A percentile compares a stretch with the other conserved stretches of the same genome.
phyloP scores from a whole-genome alignment of 1,140 invertebrate genomes.

The Pseudomyrmex flavicornis region DNA sequence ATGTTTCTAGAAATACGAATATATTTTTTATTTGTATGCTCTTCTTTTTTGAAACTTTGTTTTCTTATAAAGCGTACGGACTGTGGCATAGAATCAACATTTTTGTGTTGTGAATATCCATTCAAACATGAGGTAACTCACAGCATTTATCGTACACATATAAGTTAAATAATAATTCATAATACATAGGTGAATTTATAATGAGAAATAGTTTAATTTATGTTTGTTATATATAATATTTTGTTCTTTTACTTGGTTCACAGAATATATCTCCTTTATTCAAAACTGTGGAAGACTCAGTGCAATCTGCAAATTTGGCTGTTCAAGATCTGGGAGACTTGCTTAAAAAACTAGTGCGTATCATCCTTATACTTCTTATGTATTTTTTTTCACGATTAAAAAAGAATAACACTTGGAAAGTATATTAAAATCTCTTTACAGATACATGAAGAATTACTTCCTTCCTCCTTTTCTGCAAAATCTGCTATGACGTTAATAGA shows the following conservation, averaged over 20 bases:
- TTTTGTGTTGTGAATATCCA: constrained; percentile 53
- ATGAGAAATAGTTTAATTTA: too few relatives aligned
- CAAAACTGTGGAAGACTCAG: constrained; percentile 74
- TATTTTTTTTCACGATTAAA: background rate
- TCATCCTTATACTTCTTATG: background rate
- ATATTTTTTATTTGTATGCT: constrained; percentile 8
- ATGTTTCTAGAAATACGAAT: constrained; percentile 10
- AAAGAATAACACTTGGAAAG: background rate
- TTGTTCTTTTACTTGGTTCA: constrained; percentile 41
- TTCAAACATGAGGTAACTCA: constrained; percentile 72
- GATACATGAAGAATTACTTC: constrained; percentile 69
- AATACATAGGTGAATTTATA: background rate
- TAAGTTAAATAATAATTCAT: constrained; percentile 10
- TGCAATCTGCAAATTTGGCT: constrained; percentile 73
- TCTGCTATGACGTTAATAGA: constrained; percentile 71
- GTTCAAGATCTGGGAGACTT: constrained; percentile 75
- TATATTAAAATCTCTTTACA: constrained; percentile 62
- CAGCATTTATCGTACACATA: background rate
- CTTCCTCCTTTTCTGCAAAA: constrained; percentile 59
- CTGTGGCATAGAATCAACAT: constrained; percentile 51
- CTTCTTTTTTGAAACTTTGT: constrained; percentile 23
- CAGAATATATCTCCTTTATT: constrained; percentile 73
- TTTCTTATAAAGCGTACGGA: constrained; percentile 66
- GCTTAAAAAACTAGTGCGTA: constrained; percentile 77
- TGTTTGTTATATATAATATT: constrained; percentile 11